Evolutionary conservation across 2,888 invertebrate species (phyloP).

Genomic region (Pachydiplax longipennis): DNA sequence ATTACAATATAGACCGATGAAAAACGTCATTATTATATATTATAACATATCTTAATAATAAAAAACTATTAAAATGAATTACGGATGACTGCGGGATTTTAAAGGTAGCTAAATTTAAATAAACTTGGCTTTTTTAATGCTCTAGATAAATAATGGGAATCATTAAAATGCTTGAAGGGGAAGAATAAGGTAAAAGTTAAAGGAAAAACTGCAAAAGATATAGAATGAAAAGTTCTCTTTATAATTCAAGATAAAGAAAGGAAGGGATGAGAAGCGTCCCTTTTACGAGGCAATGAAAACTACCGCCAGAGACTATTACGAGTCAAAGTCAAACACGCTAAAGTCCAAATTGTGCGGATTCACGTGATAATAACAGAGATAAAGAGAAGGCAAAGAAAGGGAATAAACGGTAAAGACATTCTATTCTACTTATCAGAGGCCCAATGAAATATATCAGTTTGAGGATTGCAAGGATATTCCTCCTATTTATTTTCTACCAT

Average conservation of each 20-base stretch:
- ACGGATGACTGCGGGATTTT: too few species aligned
- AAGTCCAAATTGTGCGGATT: slow-evolving; percentile 5
- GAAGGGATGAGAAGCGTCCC: neutral
- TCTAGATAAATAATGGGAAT: neutral
- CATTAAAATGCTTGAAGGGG: too few species aligned
- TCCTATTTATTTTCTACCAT: too few species aligned
- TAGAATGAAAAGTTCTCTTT: neutral
- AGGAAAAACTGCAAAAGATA: neutral
- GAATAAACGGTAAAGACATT: neutral
- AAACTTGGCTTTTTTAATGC: neutral
- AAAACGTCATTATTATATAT: too few species aligned
- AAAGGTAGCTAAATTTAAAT: neutral
- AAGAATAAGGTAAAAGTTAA: neutral
- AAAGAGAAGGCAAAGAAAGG: neutral
- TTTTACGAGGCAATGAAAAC: neutral
- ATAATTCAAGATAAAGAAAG: neutral
- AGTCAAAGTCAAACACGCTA: slow-evolving; percentile 5
- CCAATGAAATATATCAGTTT: too few species aligned
- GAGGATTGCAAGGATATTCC: too few species aligned
- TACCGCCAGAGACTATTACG: slow-evolving; percentile 3
- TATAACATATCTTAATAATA: too few species aligned
- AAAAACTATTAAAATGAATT: too few species aligned
- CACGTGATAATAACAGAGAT: neutral
- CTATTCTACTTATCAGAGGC: too few species aligned
- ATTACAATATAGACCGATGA: too few species aligned